Evolutionary conservation across 2,888 invertebrate species (phyloP).

Genomic region (Balanococcus diminutus): DNA sequence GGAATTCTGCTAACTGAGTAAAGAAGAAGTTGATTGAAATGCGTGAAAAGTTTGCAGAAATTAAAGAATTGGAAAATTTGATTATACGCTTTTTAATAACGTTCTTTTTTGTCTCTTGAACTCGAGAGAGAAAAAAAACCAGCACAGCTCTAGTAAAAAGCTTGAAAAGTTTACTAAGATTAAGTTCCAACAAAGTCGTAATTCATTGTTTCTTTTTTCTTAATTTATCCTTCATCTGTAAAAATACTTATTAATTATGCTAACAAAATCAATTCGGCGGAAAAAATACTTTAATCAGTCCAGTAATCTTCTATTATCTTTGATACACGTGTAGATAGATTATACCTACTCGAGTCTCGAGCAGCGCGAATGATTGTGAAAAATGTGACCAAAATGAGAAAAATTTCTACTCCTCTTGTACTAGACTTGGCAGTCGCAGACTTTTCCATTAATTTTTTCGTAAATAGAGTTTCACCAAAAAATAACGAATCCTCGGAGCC

Average conservation of each 20-base stretch:
- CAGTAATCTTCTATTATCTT: too few species aligned
- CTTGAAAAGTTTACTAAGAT: too few species aligned
- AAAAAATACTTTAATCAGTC: not conserved
- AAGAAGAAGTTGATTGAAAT: not conserved
- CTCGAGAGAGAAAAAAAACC: not conserved
- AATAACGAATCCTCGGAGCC: not conserved
- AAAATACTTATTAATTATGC: not conserved
- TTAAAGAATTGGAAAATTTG: constrained; percentile 7
- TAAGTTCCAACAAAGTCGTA: not conserved
- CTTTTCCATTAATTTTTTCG: constrained; percentile 8
- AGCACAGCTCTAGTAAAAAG: too few species aligned
- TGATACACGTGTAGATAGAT: too few species aligned
- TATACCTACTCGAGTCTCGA: too few species aligned
- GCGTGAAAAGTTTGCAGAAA: not conserved
- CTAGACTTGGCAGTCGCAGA: not conserved
- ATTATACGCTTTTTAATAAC: constrained; percentile 2
- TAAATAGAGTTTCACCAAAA: constrained; percentile 13
- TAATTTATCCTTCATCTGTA: not conserved
- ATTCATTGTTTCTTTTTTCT: not conserved
- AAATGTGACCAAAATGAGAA: not conserved
- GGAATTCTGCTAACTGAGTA: not conserved
- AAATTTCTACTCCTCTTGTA: too few species aligned
- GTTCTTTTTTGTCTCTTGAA: not conserved
- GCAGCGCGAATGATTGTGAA: not conserved
- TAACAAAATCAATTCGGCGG: not conserved